Percentiles rank a stretch among this genome's conserved stretches.
phyloP scores from a whole-genome alignment of 2,888 invertebrate species.

The Ectemnius cavifrons region DNA sequence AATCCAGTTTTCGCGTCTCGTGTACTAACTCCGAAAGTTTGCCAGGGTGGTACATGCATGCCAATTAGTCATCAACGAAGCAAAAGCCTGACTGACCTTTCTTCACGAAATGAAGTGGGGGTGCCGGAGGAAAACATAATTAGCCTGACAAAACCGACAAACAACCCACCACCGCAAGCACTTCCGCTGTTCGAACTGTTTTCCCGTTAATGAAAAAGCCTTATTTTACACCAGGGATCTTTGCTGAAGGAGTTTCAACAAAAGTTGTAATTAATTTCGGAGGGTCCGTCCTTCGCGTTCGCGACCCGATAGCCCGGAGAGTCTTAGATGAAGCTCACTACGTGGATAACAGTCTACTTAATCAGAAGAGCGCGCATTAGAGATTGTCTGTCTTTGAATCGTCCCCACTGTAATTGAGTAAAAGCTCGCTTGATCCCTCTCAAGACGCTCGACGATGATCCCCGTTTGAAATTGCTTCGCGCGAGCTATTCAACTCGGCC shows the following conservation, averaged over 20 bases:
- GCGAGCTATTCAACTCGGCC: background rate
- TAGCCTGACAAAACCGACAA: background rate
- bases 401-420: conserved; percentile 19
- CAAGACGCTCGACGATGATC: background rate
- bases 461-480: conserved; percentile 19
- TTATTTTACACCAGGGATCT: conserved; percentile 21
- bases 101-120: background rate
- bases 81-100: background rate
- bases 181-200: background rate
- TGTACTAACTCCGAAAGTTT: too few species aligned
- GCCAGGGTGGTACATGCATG: too few species aligned
- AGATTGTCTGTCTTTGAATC: conserved; percentile 18
- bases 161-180: background rate
- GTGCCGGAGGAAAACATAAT: background rate
- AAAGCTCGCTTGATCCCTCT: conserved; percentile 13
- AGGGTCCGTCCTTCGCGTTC: conserved; percentile 18
- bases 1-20: too few species aligned
- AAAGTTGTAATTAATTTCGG: conserved; percentile 45
- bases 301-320: conserved; percentile 32
- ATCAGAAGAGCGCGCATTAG: conserved; percentile 25
- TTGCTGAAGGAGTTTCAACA: conserved; percentile 12
- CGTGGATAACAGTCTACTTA: conserved; percentile 13
- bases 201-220: background rate
- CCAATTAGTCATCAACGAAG: too few species aligned
- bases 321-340: conserved; percentile 11